Evolutionary conservation across 2,888 invertebrate genomes (phyloP), one percentile per base, ranked within the genome.

Genomic region (Chalcis sispes): DNA sequence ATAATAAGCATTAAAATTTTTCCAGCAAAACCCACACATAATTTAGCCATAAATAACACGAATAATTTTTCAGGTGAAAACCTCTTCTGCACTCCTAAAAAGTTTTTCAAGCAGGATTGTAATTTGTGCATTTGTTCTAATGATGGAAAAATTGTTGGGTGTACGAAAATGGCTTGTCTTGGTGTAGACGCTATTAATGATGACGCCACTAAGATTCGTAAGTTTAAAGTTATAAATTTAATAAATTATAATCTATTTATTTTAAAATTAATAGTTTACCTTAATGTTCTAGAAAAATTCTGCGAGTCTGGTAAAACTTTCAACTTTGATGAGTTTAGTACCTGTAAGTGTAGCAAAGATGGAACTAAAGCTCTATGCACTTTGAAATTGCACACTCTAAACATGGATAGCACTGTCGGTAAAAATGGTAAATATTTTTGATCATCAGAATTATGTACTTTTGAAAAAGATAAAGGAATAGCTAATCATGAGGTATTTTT

Each of bases 61-160:
- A 29, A 42, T 42, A n/a, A 27, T 54, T 42, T 54, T 66, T 59
- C 29, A 72, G 72, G 61, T 27, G 61, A 66, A 27, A 56, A 62
- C 5, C n/a, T n/a, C n/a, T 48, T 69, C 7, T 74, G 74, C 15
- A 46, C 13, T 2, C 90, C 91, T 0, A 90, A 90, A 1, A 89
- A 90, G 78, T 89, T 89, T 75, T 91, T 90, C 87, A 89, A 88
- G 75, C 86, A 86, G 0, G 89, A 88, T 40, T 91, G 91, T 85
- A 91, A 91, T 81, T 89, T 89, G 80, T 91, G 91, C 85, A 88
- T 89, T 0, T 91, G 91, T 81, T 89, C 89, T 0, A 89, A 89
- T 0, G 90, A 90, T 76, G 91, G 91, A 8, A 89, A 83, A 73
- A 87, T 87, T 62, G 88, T 90, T 1, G 90, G 89, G 82, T 91